phyloP scores from a whole-genome alignment of 2,113 vertebrate species.

The Isurus oxyrinchus region DNA sequence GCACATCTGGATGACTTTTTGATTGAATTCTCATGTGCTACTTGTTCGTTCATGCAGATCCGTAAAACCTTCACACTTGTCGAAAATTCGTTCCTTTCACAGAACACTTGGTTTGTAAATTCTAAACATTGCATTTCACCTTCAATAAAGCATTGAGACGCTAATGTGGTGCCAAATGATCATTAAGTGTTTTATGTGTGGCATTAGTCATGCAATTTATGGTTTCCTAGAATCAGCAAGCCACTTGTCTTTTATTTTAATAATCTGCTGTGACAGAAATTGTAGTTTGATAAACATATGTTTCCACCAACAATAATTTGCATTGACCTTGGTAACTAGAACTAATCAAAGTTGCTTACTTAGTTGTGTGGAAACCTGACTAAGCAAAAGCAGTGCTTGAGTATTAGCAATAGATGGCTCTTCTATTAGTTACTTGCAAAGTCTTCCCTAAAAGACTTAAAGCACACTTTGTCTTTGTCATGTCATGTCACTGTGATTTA shows the following conservation, averaged over 20 bases:
- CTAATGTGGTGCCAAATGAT: conserved; percentile 13
- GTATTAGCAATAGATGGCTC: not conserved
- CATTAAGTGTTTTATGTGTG: not conserved
- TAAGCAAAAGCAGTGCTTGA: not conserved
- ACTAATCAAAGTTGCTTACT: not conserved
- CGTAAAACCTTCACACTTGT: not conserved
- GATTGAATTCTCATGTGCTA: not conserved
- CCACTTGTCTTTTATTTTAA: conserved; percentile 26
- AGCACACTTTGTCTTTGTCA: not conserved
- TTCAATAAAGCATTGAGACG: conserved; percentile 25
- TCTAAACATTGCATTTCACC: conserved; percentile 4
- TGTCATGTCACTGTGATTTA: not conserved
- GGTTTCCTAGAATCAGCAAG: conserved; percentile 8
- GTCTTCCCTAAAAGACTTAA: not conserved
- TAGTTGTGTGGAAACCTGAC: not conserved
- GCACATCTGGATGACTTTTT: not conserved
- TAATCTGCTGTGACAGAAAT: conserved; percentile 13
- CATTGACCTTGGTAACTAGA: conserved; percentile 14
- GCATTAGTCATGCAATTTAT: conserved; percentile 15
- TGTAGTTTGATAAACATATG: conserved; percentile 11
- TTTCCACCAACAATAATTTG: conserved; percentile 21
- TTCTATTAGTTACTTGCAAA: not conserved
- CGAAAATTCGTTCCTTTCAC: not conserved
- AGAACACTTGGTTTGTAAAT: not conserved
- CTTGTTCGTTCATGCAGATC: not conserved